Conservation (phyloP, 2,113 vertebrate genomes). For the Spilogale gracilis region DNA sequence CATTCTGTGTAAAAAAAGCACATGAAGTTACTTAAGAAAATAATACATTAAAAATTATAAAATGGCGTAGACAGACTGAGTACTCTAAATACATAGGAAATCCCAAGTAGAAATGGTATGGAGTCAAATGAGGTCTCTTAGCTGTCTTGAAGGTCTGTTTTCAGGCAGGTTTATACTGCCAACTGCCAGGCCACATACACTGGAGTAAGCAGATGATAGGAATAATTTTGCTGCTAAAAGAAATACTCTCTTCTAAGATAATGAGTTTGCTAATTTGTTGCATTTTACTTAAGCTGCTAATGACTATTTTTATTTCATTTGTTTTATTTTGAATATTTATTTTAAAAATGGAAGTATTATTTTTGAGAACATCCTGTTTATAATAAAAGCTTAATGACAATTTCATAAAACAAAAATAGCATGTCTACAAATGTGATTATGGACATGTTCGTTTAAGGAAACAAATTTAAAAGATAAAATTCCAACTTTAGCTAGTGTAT, state of each 20-base stretch:
- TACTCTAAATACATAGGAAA: slow-evolving; percentile 29
- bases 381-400: slow-evolving; percentile 71
- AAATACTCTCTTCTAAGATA: slow-evolving; percentile 16
- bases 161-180: slow-evolving; percentile 15
- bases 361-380: slow-evolving; percentile 73
- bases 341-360: slow-evolving; percentile 70
- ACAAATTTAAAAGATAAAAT: slow-evolving; percentile 78
- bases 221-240: slow-evolving; percentile 64
- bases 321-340: slow-evolving; percentile 68
- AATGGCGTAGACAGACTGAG: background rate
- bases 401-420: slow-evolving; percentile 74
- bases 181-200: background rate
- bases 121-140: slow-evolving; percentile 39
- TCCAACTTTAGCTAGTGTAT: slow-evolving; percentile 68
- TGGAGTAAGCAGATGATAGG: background rate
- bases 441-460: slow-evolving; percentile 68
- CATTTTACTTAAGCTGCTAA: slow-evolving; percentile 57
- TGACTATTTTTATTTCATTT: slow-evolving; percentile 75
- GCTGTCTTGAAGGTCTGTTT: slow-evolving; percentile 47
- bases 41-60: slow-evolving; percentile 53
- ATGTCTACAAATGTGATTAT: slow-evolving; percentile 69
- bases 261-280: slow-evolving; percentile 36
- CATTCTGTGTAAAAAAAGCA: background rate
- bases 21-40: slow-evolving; percentile 35
- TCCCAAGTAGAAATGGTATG: slow-evolving; percentile 57